phyloP scores from a whole-genome alignment of 2,888 invertebrate genomes.

The Zaprionus obscuricornis region DNA sequence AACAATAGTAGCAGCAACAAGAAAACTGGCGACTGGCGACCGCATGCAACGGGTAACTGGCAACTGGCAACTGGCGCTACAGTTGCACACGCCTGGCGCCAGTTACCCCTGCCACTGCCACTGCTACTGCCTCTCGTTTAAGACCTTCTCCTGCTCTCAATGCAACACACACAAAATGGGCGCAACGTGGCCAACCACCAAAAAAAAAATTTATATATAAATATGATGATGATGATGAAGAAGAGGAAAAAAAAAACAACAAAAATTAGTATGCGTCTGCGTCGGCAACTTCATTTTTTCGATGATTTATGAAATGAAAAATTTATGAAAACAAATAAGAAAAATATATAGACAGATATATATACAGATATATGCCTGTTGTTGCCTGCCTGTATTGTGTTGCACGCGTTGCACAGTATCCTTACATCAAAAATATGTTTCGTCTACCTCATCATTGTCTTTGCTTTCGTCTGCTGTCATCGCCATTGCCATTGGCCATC shows the following conservation, averaged over 20 bases:
- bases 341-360: constrained; percentile 1
- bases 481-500: too few species aligned
- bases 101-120: constrained; percentile 37
- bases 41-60: constrained; percentile 56
- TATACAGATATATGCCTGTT: background rate
- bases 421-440: too few species aligned
- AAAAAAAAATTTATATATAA: constrained; percentile 19
- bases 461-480: background rate
- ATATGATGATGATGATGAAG: background rate
- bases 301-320: constrained; percentile 73
- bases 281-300: constrained; percentile 74
- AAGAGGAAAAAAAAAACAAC: constrained; percentile 12
- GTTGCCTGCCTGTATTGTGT: too few species aligned
- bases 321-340: constrained; percentile 5
- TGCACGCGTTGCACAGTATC: constrained; percentile 46
- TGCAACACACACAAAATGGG: constrained; percentile 62
- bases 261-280: constrained; percentile 71
- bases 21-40: constrained; percentile 29
- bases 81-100: constrained; percentile 61
- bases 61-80: constrained; percentile 57
- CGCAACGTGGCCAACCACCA: constrained; percentile 69
- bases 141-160: constrained; percentile 9
- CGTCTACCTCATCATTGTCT: too few species aligned
- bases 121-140: constrained; percentile 8
- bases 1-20: constrained; percentile 2